Conservation (phyloP, 2,797 vertebrate genomes). For the Myotis findleyi region DNA sequence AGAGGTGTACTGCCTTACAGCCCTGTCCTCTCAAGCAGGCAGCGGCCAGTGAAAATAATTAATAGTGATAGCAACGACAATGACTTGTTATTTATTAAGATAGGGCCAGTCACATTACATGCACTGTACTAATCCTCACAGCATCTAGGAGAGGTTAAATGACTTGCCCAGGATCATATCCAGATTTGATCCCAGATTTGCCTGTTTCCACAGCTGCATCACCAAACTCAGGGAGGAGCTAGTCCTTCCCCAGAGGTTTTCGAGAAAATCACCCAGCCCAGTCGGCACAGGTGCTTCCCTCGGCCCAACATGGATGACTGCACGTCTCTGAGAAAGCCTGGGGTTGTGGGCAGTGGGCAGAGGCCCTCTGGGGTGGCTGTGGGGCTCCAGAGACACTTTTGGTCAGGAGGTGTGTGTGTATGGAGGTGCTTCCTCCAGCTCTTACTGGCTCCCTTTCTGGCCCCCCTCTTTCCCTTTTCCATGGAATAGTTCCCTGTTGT, state of each 20-base stretch:
- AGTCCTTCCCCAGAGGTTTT: neutral
- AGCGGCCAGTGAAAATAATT: neutral
- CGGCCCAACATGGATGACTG: neutral
- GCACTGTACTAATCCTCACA: neutral
- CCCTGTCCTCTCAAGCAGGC: neutral
- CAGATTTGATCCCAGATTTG: neutral
- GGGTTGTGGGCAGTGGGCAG: neutral
- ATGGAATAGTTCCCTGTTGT: neutral
- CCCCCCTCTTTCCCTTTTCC: neutral
- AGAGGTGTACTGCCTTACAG: neutral
- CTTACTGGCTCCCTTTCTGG: neutral
- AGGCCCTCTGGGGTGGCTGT: neutral
- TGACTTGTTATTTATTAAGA: neutral
- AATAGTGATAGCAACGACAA: neutral
- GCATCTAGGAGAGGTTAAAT: neutral
- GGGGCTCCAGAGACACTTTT: neutral
- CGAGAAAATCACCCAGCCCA: neutral
- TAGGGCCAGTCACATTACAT: neutral
- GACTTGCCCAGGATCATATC: neutral
- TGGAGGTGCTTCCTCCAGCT: neutral
- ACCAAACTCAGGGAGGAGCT: neutral
- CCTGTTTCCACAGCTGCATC: neutral
- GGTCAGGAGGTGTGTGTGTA: neutral
- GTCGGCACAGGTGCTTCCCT: neutral
- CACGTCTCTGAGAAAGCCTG: neutral